Conservation (phyloP, 2,113 vertebrate species). For the Crotalus horridus region DNA sequence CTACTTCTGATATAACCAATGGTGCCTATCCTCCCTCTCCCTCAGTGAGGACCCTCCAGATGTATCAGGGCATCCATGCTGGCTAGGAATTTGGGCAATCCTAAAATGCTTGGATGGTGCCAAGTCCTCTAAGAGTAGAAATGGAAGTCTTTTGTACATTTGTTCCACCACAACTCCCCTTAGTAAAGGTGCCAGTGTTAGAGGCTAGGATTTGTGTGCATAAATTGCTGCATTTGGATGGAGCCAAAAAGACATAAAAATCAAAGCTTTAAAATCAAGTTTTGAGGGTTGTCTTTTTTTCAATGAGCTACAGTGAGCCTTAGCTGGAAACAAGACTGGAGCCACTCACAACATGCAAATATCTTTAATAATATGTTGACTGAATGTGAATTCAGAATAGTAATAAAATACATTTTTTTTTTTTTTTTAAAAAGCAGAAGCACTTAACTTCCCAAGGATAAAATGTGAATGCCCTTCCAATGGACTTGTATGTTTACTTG, state of each 20-base stretch:
- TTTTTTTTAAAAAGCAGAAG: neutral
- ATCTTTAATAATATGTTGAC: neutral
- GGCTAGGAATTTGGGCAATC: neutral
- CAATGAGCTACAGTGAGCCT: neutral
- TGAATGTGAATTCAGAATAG: neutral
- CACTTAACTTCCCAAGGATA: neutral
- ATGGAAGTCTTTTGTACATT: neutral
- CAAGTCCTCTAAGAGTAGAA: neutral
- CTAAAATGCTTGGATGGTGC: neutral
- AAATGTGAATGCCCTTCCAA: slow-evolving; percentile 3
- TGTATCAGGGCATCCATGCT: neutral
- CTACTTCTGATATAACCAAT: neutral
- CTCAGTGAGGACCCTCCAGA: neutral
- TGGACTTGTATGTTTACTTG: neutral
- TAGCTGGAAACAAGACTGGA: too few species aligned
- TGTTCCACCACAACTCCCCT: neutral
- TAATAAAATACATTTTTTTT: neutral
- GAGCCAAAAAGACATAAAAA: neutral
- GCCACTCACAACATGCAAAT: too few species aligned
- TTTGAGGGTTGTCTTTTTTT: neutral
- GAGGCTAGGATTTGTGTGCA: neutral
- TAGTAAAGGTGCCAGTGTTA: neutral
- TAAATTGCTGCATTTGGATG: neutral
- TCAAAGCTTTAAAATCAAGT: neutral
- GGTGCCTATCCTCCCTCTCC: neutral